These are phyloP conservation scores for Paramormyrops hopkinsi DNA, from an alignment of 2,797 vertebrate species.

Conservation along the genomic window DNA sequence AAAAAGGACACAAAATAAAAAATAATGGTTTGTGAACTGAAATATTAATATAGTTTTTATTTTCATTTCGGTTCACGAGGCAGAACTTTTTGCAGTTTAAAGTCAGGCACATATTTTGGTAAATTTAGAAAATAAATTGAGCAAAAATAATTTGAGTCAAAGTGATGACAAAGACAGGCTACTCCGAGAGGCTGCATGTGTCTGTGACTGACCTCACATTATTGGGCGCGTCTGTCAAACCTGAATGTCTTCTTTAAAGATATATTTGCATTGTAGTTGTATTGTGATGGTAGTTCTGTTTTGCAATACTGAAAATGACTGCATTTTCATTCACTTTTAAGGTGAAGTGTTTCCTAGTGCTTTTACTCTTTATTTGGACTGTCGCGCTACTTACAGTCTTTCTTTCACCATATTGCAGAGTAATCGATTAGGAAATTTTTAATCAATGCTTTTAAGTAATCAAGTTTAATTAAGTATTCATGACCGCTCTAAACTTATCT, in stretches of 20 bases:
- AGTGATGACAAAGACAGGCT: neutral
- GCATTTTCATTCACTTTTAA: neutral
- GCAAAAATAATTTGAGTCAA: neutral
- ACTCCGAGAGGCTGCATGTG: neutral
- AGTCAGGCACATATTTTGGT: neutral
- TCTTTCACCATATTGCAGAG: neutral
- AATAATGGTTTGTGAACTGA: neutral
- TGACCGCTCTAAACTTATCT: neutral
- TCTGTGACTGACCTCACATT: neutral
- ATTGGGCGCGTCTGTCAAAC: neutral
- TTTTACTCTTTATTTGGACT: neutral
- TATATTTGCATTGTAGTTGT: neutral
- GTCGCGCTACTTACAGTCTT: neutral
- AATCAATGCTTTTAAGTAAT: neutral
- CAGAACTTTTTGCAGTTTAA: neutral
- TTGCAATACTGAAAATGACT: neutral
- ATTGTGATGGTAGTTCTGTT: neutral
- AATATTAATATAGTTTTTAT: neutral
- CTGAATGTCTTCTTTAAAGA: neutral
- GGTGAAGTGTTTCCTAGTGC: neutral
- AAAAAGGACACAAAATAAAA: neutral
- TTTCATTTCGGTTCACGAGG: neutral
- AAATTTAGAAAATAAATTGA: neutral
- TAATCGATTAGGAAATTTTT: neutral
- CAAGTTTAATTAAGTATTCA: neutral